Evolutionary conservation across 2,888 invertebrate genomes (phyloP), one percentile per base, ranked within the genome.

Genomic region (Galerucella calmariensis): DNA sequence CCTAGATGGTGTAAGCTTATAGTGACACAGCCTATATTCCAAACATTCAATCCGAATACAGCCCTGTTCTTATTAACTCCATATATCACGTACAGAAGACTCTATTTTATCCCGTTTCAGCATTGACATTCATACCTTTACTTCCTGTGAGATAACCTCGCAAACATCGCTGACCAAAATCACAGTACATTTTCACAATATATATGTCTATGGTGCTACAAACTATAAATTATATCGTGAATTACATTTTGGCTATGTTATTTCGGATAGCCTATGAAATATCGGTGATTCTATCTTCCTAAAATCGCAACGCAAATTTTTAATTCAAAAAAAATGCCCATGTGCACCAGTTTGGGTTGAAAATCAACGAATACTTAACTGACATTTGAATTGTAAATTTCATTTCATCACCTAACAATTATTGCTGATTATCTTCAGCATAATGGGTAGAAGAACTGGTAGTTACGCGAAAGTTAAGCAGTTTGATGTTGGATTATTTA

Each of bases 21-120:
- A 5, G 3, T 27, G 27, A n/a, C n/a, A n/a, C n/a, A n/a, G n/a
- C n/a, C n/a, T n/a, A n/a, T 3, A 27, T 5, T 35, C 24, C 1
- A 51, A 67, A 12, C 27, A n/a, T 46, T 58, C 44, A 12, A 46
- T 44, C 2, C 3, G 35, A 69, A 53, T 61, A 20, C 69, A n/a
- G 14, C 2, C 20, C 70, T 73, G 70, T 51, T 73, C 65, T 46
- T 27, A 59, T 53, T 20, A 56, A 14, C 41, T 41, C 53, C 61
- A 68, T 77, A 75, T 74, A 77, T 77, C 77, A 77, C 62, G 74
- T 73, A 58, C 73, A 66, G 74, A 73, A 74, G 77, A 75, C 74
- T 73, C 75, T 71, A 77, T 75, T 75, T 77, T 75, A 73, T 62
- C 73, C 71, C 67, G 70, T 63, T 58, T 59, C 62, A 59, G 67